Conservation (phyloP, 2,888 invertebrate genomes). For the Drosophila borborema region DNA sequence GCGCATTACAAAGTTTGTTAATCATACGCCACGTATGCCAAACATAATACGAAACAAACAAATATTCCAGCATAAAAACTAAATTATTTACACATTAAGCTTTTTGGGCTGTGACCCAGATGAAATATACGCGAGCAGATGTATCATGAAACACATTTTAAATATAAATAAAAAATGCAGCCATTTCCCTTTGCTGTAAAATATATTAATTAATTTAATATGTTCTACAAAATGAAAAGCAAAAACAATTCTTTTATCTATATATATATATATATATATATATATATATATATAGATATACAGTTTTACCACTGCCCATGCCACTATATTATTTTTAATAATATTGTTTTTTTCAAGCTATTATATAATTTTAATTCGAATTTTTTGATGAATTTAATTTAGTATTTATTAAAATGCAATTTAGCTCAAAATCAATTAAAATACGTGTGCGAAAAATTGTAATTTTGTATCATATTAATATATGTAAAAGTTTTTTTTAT, state of each 20-base stretch:
- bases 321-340: not conserved
- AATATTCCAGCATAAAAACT: slow-evolving; percentile 7
- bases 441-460: not conserved
- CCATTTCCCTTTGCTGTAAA: not conserved
- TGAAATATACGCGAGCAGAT: slow-evolving; percentile 9
- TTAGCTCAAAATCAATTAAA: not conserved
- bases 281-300: not conserved
- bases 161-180: not conserved
- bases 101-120: slow-evolving; percentile 3
- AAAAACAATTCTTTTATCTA: not conserved
- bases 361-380: not conserved
- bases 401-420: not conserved
- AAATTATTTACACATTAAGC: slow-evolving; percentile 37
- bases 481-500: not conserved
- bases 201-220: slow-evolving; percentile 1
- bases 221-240: not conserved
- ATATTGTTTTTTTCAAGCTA: not conserved
- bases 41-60: slow-evolving; percentile 14
- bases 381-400: not conserved
- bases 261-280: no score
- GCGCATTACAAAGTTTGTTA: slow-evolving; percentile 52
- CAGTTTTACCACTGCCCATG: no score
- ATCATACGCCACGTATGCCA: slow-evolving; percentile 60
- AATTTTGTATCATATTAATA: not conserved
- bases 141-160: not conserved